Conservation (phyloP, 2,113 vertebrate genomes). For the Puffinus mauretanicus region DNA sequence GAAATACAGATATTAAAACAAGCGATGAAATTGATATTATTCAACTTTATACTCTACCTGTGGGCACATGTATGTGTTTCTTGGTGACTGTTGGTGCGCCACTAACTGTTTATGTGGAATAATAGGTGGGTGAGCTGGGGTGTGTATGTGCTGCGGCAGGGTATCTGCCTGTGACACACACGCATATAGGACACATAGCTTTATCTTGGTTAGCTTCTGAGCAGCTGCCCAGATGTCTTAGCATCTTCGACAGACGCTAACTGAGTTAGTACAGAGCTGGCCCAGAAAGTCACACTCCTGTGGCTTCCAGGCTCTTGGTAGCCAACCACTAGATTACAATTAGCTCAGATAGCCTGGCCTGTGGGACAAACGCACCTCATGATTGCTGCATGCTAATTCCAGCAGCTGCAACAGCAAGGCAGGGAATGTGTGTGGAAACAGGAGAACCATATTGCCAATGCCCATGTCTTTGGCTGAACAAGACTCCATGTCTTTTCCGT, state of each 20-base stretch:
- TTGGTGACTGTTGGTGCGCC: not conserved
- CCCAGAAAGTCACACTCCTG: not conserved
- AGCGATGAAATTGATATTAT: accelerated
- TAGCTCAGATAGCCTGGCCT: not conserved
- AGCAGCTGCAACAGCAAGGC: not conserved
- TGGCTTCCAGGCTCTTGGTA: not conserved
- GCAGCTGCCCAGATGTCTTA: not conserved
- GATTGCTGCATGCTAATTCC: not conserved
- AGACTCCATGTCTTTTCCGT: not conserved
- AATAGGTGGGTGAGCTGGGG: not conserved
- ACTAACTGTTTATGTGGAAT: not conserved
- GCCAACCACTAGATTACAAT: not conserved
- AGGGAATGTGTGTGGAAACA: not conserved
- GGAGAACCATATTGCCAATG: accelerated
- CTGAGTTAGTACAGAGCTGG: not conserved
- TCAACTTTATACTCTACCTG: not conserved
- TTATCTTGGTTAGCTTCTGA: not conserved
- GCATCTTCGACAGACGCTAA: not conserved
- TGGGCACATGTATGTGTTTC: not conserved
- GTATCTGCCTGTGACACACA: not conserved
- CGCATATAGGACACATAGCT: not conserved
- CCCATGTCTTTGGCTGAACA: not conserved
- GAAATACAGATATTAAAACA: not conserved
- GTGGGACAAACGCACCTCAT: not conserved
- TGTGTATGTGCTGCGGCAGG: not conserved